phyloP scores from a whole-genome alignment of 1,140 invertebrate genomes.

The Eumaeus atala region DNA sequence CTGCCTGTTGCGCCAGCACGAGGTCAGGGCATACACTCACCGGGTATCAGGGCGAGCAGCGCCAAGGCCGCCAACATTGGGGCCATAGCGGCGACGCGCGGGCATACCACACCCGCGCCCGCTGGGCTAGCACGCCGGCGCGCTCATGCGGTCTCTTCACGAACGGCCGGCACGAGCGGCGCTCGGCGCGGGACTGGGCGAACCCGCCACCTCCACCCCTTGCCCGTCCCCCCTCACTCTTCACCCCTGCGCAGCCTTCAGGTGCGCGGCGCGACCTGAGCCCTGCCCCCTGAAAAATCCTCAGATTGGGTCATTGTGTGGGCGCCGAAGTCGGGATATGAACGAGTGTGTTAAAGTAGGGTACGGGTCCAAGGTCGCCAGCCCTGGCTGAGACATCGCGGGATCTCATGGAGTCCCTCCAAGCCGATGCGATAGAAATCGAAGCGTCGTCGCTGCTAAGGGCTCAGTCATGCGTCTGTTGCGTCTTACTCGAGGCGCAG shows the following conservation, averaged over 20 bases:
- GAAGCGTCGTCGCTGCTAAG: too few species aligned
- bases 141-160: slow-evolving; percentile 55
- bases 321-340: slow-evolving; percentile 16
- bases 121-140: slow-evolving; percentile 65
- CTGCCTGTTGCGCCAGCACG: slow-evolving; percentile 46
- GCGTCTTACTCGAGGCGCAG: neutral
- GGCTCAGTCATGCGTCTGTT: slow-evolving; percentile 1
- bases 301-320: slow-evolving; percentile 30
- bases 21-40: slow-evolving; percentile 40
- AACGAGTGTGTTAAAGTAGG: slow-evolving; percentile 31
- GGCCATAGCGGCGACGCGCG: slow-evolving; percentile 62
- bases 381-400: slow-evolving; percentile 32
- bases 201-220: slow-evolving; percentile 28
- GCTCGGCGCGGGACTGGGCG: slow-evolving; percentile 61
- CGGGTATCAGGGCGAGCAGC: slow-evolving; percentile 58
- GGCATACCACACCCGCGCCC: slow-evolving; percentile 70
- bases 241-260: slow-evolving; percentile 46
- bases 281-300: slow-evolving; percentile 55
- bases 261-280: slow-evolving; percentile 56
- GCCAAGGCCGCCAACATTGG: slow-evolving; percentile 54
- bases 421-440: too few species aligned
- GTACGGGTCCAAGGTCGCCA: slow-evolving; percentile 55
- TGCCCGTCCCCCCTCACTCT: slow-evolving; percentile 24
- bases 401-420: slow-evolving; percentile 2
- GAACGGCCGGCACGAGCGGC: slow-evolving; percentile 58